Evolutionary conservation across 1,140 invertebrate genomes (phyloP), one percentile per base, ranked within the genome.

Genomic region (Sminthurides bifidus): DNA sequence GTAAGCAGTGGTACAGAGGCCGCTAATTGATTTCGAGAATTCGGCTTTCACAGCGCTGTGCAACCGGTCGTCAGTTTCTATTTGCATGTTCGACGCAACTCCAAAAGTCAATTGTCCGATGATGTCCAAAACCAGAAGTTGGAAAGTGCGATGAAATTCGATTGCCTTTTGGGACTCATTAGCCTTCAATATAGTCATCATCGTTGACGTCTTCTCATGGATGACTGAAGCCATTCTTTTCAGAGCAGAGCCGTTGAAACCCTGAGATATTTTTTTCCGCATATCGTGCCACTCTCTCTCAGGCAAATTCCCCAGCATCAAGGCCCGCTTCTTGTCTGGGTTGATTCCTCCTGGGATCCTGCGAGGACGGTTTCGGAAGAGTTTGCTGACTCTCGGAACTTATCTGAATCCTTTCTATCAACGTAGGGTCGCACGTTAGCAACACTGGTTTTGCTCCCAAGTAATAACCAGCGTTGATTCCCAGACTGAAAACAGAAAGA

Each of bases 281-380:
- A 58, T 35, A 3, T 6, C n/a, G 26, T 54, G 29, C 60, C 60
- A 61, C 15, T 58, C 24, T 5, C 17, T 17, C 3, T 52, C 51
- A 1, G 43, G 37, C 4, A 61, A 45, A 23, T 61, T 61, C 5
- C 60, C 60, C 4, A 61, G 56, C 60, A 61, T 61, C 1, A 35
- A 4, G 14, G 41, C 19, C 24, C 60, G 23, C 17, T 58, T 53
- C 4, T 44, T 44, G 26, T 58, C 55, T 8, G 60, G 60, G 31
- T 55, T 61, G 15, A 61, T 61, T 15, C 60, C 60, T 1, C 60
- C 60, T 17, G 60, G 60, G 35, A 61, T 53, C 17, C 56, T 29
- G 6, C 60, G 44, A 1, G 60, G 60, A 3, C 60, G 31, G 3
- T 58, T 53, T 1, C 43, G 30, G 26, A 53, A 61, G 12, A 24